Evolutionary conservation across 2,888 invertebrate species (phyloP), one percentile per base, ranked within the genome.

Genomic region (Pandemis cinnamomeana): DNA sequence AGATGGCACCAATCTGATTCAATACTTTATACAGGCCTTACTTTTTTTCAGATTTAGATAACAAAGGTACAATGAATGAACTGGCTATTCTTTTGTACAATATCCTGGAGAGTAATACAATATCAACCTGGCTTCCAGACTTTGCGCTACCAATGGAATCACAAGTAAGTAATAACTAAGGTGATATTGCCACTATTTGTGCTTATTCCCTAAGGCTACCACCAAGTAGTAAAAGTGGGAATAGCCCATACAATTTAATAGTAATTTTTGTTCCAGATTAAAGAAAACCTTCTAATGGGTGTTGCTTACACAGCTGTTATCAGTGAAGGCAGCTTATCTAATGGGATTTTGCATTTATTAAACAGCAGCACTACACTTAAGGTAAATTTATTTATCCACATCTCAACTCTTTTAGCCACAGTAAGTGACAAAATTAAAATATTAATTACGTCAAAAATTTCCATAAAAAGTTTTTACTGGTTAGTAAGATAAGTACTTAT

Each of bases 221-320:
- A 46, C 44, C 8, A 44, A 7, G 44, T 7, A 44, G 44, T 8
- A 44, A 44, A 44, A 7, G 7, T 44, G 44, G 44, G 7, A 8
- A 8, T 44, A 44, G 44, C 44, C 44, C 8, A 8, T 8, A 44
- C 5, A 44, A 44, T 44, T 8, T 44, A 7, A 44, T 44, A 44
- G 11, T 46, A 11, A 11, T 46, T 46, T 46, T 8, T 46, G 44
- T 83, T 84, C 7, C 84, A 93, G 92, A 81, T 94, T 46, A 85
- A 82, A 77, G 87, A 90, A 79, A 92, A 89, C 81, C 78, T 94
- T 78, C 86, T 86, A 77, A 91, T 95, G 84, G 97, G 97, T 1
- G 95, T 98, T 8, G 96, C 97, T 7, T 98, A 97, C 84, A 96
- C 96, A 51, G 94, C 97, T 69, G 90, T 96, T n/a, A 88, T 98